Conservation (phyloP, 2,113 vertebrate species). For the Probosciger aterrimus region DNA sequence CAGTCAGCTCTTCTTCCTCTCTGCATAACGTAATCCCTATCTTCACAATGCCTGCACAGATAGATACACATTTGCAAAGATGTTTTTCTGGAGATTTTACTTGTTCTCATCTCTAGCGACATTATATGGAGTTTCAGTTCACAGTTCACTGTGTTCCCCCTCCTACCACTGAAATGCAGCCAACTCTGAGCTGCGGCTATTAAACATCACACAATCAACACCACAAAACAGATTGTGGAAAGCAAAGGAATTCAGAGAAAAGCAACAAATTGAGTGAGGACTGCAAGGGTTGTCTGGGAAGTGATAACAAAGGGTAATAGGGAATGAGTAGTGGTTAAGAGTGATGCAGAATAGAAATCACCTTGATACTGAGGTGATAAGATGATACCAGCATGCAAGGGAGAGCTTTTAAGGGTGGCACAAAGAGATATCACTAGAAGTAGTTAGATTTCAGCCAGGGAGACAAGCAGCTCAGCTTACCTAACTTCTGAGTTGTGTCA, state of each 20-base stretch:
- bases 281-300: not conserved
- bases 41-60: conserved; percentile 20
- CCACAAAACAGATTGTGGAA: not conserved
- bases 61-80: conserved; percentile 20
- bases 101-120: conserved; percentile 31
- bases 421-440: not conserved
- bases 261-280: not conserved
- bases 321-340: not conserved
- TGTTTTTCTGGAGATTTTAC: conserved; percentile 37
- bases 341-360: not conserved
- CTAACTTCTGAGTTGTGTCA: not conserved
- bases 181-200: conserved; percentile 6
- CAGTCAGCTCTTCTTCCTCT: conserved; percentile 32
- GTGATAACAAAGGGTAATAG: not conserved
- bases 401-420: not conserved
- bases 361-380: not conserved
- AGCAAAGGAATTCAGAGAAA: not conserved
- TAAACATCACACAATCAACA: conserved; percentile 13
- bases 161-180: conserved; percentile 43
- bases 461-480: not conserved
- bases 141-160: conserved; percentile 26
- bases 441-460: not conserved
- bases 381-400: not conserved
- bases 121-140: conserved; percentile 40
- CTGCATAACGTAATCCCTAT: conserved; percentile 27